These are phyloP conservation scores for Meteorus sp. DNA, from an alignment of 1,140 invertebrate species.

Conservation along the genomic window DNA sequence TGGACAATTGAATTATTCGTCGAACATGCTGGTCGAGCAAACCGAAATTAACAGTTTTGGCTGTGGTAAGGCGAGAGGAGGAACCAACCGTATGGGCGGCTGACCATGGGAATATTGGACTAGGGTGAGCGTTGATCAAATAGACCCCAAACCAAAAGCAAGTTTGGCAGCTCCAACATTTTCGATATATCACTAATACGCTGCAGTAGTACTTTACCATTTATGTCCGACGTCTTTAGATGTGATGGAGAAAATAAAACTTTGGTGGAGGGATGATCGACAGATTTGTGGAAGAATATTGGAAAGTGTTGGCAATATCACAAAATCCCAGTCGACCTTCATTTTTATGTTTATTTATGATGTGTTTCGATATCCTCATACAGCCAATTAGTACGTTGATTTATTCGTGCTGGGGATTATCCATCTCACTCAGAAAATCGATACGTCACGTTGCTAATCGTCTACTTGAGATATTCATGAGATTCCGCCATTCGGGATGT, in stretches of 20 bases:
- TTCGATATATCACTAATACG: slow-evolving; percentile 41
- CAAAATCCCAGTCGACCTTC: background rate
- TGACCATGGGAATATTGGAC: slow-evolving; percentile 45
- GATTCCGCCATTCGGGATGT: too few relatives aligned
- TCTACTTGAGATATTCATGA: too few relatives aligned
- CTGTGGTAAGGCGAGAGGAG: slow-evolving; percentile 36
- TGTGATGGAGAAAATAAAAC: slow-evolving; percentile 51
- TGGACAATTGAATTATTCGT: slow-evolving; percentile 25
- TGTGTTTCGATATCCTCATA: too few relatives aligned
- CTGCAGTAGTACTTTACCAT: slow-evolving; percentile 46
- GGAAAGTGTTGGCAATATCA: background rate
- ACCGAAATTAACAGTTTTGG: slow-evolving; percentile 54
- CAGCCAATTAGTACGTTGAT: too few relatives aligned
- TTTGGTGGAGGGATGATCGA: too few relatives aligned
- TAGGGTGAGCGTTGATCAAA: slow-evolving; percentile 34
- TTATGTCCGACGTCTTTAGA: slow-evolving; percentile 42
- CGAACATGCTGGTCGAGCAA: slow-evolving; percentile 30
- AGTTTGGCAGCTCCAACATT: slow-evolving; percentile 34
- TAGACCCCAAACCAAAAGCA: background rate
- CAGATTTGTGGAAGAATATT: too few relatives aligned
- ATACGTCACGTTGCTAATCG: too few relatives aligned
- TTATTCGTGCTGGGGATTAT: too few relatives aligned
- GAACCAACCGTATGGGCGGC: slow-evolving; percentile 15
- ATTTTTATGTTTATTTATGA: too few relatives aligned
- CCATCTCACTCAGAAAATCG: too few relatives aligned